Percentiles rank a stretch among this genome's conserved stretches.
phyloP scores from a whole-genome alignment of 30 jellyfish, hydroid and myxozoan species.

The Rhopilema esculentum region DNA sequence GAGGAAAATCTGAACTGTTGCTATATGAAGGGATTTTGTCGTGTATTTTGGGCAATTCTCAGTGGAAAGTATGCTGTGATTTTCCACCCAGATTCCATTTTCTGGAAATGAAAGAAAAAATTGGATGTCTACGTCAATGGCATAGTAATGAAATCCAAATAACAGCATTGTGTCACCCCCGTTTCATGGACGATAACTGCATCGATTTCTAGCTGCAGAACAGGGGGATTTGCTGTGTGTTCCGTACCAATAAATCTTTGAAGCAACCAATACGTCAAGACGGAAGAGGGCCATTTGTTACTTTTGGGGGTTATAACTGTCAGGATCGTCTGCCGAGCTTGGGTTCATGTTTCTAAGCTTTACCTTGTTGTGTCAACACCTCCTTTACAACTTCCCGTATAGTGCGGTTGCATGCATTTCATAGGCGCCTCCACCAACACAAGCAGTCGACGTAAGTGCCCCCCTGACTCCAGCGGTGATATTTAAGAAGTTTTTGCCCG shows the following conservation, averaged over 20 bases:
- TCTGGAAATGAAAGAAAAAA: background rate
- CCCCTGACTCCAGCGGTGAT: slow-evolving; percentile 67
- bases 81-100: background rate
- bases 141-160: background rate
- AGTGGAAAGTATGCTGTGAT: background rate
- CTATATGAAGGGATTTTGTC: slow-evolving; percentile 7
- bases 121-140: background rate
- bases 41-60: background rate
- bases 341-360: slow-evolving; percentile 56
- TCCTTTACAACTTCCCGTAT: slow-evolving; percentile 71
- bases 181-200: slow-evolving; percentile 3
- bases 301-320: slow-evolving; percentile 59
- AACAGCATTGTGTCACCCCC: slow-evolving; percentile 37
- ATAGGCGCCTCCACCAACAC: slow-evolving; percentile 65
- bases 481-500: slow-evolving; percentile 68
- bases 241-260: slow-evolving; percentile 21
- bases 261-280: slow-evolving; percentile 8
- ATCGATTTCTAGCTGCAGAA: background rate
- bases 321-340: slow-evolving; percentile 64
- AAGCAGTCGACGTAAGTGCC: slow-evolving; percentile 32
- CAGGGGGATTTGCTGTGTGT: background rate
- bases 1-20: slow-evolving; percentile 13
- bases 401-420: slow-evolving; percentile 45
- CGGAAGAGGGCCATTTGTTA: slow-evolving; percentile 45
- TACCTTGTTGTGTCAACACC: slow-evolving; percentile 65